Percentiles rank a stretch among this genome's conserved stretches.
Evolutionary conservation across 2,888 invertebrate species (phyloP).

Genomic region (Eupelmus urozonus): DNA sequence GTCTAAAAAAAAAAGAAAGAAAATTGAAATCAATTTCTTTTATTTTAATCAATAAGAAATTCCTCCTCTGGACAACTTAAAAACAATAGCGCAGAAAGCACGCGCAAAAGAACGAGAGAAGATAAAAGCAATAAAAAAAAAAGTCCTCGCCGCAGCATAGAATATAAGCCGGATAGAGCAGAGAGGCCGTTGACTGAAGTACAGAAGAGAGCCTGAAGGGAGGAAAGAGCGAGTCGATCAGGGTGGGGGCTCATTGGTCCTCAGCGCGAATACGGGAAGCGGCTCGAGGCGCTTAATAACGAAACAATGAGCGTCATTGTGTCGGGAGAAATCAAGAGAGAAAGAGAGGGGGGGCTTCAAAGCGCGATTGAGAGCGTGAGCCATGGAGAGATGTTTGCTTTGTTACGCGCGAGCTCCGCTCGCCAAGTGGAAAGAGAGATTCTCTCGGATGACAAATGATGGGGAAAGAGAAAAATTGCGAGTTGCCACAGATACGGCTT

Average conservation of each 20-base stretch:
- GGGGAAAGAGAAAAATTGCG: constrained; percentile 16
- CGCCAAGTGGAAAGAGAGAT: constrained; percentile 22
- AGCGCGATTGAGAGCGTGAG: constrained; percentile 13
- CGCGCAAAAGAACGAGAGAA: too few relatives aligned
- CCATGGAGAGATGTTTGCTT: constrained; percentile 34
- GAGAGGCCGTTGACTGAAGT: neutral
- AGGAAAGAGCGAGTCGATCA: neutral
- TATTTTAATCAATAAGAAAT: too few relatives aligned
- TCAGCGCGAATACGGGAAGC: neutral
- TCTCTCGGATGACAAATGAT: constrained; percentile 35
- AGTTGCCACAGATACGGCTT: neutral
- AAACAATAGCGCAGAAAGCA: too few relatives aligned
- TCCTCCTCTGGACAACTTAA: too few relatives aligned
- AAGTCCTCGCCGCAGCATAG: neutral
- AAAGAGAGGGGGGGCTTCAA: constrained; percentile 2
- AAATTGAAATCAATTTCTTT: too few relatives aligned
- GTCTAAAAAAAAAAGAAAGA: too few relatives aligned
- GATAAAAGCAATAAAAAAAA: neutral
- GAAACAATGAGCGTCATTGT: constrained; percentile 50
- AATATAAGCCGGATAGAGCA: neutral
- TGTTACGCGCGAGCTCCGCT: neutral
- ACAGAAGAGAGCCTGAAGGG: neutral
- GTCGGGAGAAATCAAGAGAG: constrained; percentile 20
- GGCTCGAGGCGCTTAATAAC: constrained; percentile 31
- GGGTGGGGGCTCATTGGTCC: constrained; percentile 13